Conservation (phyloP, 1,140 invertebrate genomes). For the Pseudomyrmex flavicornis region DNA sequence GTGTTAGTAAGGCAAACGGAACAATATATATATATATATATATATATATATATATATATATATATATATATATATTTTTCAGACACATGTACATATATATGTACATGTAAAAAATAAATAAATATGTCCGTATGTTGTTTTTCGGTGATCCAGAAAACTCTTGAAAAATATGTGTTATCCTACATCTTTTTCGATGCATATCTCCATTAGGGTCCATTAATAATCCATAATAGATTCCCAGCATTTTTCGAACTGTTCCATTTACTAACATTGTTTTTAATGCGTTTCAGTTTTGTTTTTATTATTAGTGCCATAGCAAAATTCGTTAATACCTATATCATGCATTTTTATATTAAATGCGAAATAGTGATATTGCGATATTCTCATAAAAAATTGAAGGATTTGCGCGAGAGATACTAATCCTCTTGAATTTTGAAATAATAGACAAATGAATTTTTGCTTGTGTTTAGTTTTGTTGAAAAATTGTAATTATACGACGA, state of each 20-base stretch:
- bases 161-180: neutral
- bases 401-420: neutral
- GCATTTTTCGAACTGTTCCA: neutral
- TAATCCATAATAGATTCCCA: constrained; percentile 13
- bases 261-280: constrained; percentile 33
- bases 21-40: too few species aligned
- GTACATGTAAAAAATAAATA: constrained; percentile 18
- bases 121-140: neutral
- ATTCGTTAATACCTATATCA: constrained; percentile 1
- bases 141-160: neutral
- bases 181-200: neutral
- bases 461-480: constrained; percentile 13
- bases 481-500: neutral
- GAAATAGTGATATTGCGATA: neutral
- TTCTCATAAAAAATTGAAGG: constrained; percentile 13
- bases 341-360: neutral
- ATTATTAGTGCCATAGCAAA: neutral
- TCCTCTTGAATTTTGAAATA: neutral
- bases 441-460: neutral
- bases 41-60: too few species aligned
- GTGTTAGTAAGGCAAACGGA: too few species aligned
- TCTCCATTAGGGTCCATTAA: constrained; percentile 40
- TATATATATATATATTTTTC: too few species aligned
- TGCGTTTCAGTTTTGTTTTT: neutral
- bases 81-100: too few species aligned